These are phyloP conservation scores for Spilarctia lutea DNA, from an alignment of 2,888 invertebrate genomes.

Conservation along the genomic window DNA sequence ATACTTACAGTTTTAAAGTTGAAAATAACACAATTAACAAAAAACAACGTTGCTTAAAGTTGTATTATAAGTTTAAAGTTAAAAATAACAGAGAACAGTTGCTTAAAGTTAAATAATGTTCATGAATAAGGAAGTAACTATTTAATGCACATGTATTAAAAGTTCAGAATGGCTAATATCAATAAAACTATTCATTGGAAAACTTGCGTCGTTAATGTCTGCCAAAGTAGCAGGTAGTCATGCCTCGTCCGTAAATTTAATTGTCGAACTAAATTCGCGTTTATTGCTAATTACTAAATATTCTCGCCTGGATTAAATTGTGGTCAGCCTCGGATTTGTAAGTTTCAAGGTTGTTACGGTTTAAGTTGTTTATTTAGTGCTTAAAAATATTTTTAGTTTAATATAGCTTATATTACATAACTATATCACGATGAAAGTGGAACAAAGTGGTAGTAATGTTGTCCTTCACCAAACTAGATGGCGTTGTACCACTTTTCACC, in stretches of 20 bases:
- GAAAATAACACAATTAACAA: no score
- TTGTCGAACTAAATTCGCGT: slow-evolving; percentile 37
- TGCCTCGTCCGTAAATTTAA: slow-evolving; percentile 44
- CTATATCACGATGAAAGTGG: no score
- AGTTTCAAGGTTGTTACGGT: background rate
- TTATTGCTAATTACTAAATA: slow-evolving; percentile 37
- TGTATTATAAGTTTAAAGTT: no score
- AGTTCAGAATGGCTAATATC: slow-evolving; percentile 28
- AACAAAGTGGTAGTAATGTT: no score
- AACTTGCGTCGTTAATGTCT: slow-evolving; percentile 50
- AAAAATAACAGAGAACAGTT: no score
- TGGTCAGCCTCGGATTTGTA: background rate
- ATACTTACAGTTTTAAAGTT: no score
- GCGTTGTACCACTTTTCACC: no score
- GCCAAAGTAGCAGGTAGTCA: slow-evolving; percentile 31
- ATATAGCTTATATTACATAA: no score
- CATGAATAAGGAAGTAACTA: background rate
- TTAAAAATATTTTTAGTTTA: background rate
- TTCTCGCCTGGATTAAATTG: slow-evolving; percentile 16
- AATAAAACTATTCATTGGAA: slow-evolving; percentile 53
- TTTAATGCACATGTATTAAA: slow-evolving; percentile 6
- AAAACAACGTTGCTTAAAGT: no score
- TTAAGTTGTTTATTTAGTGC: background rate
- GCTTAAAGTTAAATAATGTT: no score
- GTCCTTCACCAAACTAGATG: no score